These are phyloP conservation scores for Cyphomyrus discorhynchus DNA, from an alignment of 2,113 vertebrate genomes.

Conservation along the genomic window DNA sequence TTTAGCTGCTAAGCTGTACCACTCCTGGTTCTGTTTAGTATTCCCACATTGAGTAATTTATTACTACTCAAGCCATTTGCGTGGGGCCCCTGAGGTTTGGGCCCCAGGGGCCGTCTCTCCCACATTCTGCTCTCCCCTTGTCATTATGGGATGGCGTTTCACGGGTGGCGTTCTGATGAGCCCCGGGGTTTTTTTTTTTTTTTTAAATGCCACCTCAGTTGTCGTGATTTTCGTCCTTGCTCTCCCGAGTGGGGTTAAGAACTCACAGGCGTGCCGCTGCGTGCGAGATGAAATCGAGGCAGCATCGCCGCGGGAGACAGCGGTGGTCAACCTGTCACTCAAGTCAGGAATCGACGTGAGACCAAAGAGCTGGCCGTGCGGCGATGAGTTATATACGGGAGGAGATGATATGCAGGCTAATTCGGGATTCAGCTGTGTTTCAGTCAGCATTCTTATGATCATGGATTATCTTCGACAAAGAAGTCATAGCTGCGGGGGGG, in stretches of 20 bases:
- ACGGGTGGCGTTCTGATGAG: not conserved
- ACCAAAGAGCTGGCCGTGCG: slow-evolving; percentile 32
- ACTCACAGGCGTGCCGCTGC: not conserved
- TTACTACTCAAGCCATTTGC: not conserved
- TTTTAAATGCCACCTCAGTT: not conserved
- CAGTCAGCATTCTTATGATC: slow-evolving; percentile 20
- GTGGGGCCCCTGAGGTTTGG: not conserved
- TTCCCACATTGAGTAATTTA: not conserved
- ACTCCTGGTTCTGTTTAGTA: not conserved
- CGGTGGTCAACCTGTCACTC: slow-evolving; percentile 28
- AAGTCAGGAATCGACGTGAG: slow-evolving; percentile 21
- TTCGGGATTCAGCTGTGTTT: slow-evolving; percentile 13
- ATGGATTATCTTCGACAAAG: not conserved
- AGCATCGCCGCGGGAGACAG: slow-evolving; percentile 2
- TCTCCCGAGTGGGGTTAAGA: not conserved
- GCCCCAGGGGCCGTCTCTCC: not conserved
- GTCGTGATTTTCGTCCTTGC: not conserved
- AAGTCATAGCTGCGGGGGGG: not conserved
- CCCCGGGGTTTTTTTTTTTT: not conserved
- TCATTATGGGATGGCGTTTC: not conserved
- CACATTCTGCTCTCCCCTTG: not conserved
- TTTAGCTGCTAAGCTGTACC: not conserved
- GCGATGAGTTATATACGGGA: slow-evolving; percentile 7
- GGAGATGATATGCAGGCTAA: slow-evolving; percentile 24
- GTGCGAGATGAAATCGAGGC: not conserved